Conservation (phyloP, 2,797 vertebrate genomes). For the Sebastes itinus region DNA sequence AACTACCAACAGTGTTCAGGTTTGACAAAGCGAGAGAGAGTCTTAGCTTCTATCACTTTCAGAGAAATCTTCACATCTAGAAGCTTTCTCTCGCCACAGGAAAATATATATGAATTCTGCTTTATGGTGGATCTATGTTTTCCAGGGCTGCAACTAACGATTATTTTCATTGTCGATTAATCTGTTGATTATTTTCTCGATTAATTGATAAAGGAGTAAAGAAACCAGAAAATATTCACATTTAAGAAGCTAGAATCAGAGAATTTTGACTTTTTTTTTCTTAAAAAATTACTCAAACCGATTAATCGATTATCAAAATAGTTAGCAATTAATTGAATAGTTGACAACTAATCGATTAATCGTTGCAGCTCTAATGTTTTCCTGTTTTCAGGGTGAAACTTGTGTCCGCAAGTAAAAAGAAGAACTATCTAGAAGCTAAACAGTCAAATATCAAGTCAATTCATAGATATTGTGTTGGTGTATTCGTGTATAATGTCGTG, state of each 20-base stretch:
- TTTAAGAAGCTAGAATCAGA: no score
- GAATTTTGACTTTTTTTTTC: not conserved
- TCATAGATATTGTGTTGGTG: slow-evolving; percentile 35
- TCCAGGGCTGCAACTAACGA: fast-evolving
- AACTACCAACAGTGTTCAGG: not conserved
- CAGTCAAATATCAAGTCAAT: slow-evolving; percentile 53
- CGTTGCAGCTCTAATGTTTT: no score
- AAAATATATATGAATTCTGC: slow-evolving; percentile 18
- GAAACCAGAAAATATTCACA: no score
- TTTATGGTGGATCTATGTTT: slow-evolving; percentile 18
- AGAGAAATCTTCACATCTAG: not conserved
- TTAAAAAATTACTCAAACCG: no score
- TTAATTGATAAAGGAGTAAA: no score
- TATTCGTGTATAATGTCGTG: not conserved
- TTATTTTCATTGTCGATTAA: no score
- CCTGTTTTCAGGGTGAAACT: slow-evolving; percentile 9
- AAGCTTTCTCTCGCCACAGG: not conserved
- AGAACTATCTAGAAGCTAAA: slow-evolving; percentile 40
- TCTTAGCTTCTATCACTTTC: not conserved
- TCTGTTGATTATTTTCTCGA: no score
- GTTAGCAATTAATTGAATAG: no score
- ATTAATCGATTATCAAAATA: no score
- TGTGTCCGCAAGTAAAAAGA: slow-evolving; percentile 19
- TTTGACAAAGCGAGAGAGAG: not conserved
- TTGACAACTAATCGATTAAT: no score